A percentile compares a stretch with the other conserved stretches of the same genome.
Conservation (phyloP, 2,113 vertebrate genomes). For the Vimba vimba region DNA sequence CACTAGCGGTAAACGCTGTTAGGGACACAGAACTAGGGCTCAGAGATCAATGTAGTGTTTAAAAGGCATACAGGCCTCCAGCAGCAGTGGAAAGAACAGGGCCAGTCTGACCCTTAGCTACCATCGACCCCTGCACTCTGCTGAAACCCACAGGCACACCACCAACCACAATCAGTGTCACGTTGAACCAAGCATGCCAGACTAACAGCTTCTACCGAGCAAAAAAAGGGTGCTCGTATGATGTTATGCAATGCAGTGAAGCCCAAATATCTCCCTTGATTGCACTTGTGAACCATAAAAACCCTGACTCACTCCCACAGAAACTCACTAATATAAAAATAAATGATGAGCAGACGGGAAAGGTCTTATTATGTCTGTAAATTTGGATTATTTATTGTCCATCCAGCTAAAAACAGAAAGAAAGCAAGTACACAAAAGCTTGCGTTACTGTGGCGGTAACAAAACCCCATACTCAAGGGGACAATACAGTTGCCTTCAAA, state of each 20-base stretch:
- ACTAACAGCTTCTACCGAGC: neutral
- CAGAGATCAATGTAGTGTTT: constrained; percentile 36
- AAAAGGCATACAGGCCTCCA: constrained; percentile 32
- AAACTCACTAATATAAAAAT: constrained; percentile 15
- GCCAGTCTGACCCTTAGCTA: constrained; percentile 21
- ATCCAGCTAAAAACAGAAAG: neutral
- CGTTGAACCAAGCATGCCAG: constrained; percentile 20
- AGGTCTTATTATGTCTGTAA: neutral
- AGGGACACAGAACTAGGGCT: neutral
- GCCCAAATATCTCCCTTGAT: constrained; percentile 6
- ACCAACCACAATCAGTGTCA: constrained; percentile 24
- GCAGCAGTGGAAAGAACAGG: constrained; percentile 51
- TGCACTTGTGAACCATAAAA: neutral
- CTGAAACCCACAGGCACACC: constrained; percentile 26
- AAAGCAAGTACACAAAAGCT: neutral
- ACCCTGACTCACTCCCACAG: neutral
- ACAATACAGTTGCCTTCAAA: neutral
- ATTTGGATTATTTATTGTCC: neutral
- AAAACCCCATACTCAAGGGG: neutral
- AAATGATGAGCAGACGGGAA: neutral
- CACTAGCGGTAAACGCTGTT: neutral
- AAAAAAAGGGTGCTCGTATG: neutral
- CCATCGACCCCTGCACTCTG: constrained; percentile 51
- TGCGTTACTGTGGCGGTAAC: neutral
- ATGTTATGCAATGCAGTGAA: neutral